Percentiles rank a stretch among this genome's conserved stretches.
phyloP scores from a whole-genome alignment of 2,797 vertebrate species.

The Fringilla coelebs region DNA sequence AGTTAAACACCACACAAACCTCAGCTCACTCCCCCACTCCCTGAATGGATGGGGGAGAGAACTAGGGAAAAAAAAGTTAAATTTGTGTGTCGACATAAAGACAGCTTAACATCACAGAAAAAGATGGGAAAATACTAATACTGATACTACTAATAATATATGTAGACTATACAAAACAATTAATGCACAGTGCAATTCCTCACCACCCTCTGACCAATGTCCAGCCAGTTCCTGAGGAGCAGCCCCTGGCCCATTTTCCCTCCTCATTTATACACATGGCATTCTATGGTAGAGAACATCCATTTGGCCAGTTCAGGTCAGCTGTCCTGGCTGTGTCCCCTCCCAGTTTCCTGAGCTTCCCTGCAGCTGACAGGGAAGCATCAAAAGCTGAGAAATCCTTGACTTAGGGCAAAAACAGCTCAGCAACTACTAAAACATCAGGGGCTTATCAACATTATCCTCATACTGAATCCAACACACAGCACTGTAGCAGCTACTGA shows the following conservation, averaged over 20 bases:
- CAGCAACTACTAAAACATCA: not conserved
- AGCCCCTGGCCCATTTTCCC: not conserved
- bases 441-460: not conserved
- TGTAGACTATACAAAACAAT: not conserved
- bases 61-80: not conserved
- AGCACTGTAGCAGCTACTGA: not conserved
- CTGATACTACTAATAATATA: not conserved
- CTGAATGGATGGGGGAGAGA: fast-evolving
- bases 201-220: not conserved
- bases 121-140: not conserved
- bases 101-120: not conserved
- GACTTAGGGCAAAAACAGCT: not conserved
- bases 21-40: not conserved
- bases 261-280: too few relatives aligned
- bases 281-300: not conserved
- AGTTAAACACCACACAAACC: not conserved
- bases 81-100: not conserved
- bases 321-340: not conserved
- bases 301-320: not conserved
- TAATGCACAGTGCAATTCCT: not conserved
- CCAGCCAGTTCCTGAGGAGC: not conserved
- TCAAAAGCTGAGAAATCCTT: not conserved
- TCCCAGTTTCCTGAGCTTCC: not conserved
- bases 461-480: not conserved
- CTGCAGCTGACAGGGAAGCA: not conserved